Evolutionary conservation across 2,888 invertebrate species (phyloP), one percentile per base, ranked within the genome.

Genomic region (Sisyra nigra): DNA sequence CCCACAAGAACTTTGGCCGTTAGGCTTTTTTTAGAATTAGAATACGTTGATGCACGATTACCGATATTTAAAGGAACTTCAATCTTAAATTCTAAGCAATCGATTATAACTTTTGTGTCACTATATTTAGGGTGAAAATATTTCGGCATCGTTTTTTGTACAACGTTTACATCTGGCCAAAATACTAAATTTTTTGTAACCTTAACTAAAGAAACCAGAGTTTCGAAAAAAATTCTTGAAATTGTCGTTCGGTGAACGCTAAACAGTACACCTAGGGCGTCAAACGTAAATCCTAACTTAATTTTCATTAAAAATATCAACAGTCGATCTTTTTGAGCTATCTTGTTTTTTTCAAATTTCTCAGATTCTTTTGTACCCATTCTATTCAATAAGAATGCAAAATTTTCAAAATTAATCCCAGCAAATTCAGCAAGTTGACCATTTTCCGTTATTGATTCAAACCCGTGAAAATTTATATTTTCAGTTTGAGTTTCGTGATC

Each of bases 221-320:
- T 45, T 18, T 29, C 24, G 33, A 33, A 18, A 45, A 50, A 52
- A 42, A 50, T 47, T 45, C 43, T 46, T 8, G 50, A 50, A 29
- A 46, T 34, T 11, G 48, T 49, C 15, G 47, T 48, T 34, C 49
- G 19, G 34, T 52, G 50, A 3, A 49, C 32, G 31, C 39, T 30
- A 30, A 49, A 49, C 13, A 48, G 18, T 8, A 45, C 48, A 40
- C 47, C 36, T 2, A 48, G 11, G 13, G 48, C 48, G 34, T 48
- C 41, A 42, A 48, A 46, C 37, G 49, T 47, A 33, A 49, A 18
- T 2, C 47, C 48, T 30, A 44, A 47, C 44, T 45, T 48, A 3
- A 49, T 45, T 47, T 48, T 49, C 46, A 49, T 45, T 41, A 46
- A 47, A 33, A 47, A 46, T n/a, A 48, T 46, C 13, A 47, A 45